A percentile compares a stretch with the other conserved stretches of the same genome.
These are phyloP conservation scores for Omphaloscelis lunosa DNA, from an alignment of 2,888 invertebrate species.

Conservation along the genomic window DNA sequence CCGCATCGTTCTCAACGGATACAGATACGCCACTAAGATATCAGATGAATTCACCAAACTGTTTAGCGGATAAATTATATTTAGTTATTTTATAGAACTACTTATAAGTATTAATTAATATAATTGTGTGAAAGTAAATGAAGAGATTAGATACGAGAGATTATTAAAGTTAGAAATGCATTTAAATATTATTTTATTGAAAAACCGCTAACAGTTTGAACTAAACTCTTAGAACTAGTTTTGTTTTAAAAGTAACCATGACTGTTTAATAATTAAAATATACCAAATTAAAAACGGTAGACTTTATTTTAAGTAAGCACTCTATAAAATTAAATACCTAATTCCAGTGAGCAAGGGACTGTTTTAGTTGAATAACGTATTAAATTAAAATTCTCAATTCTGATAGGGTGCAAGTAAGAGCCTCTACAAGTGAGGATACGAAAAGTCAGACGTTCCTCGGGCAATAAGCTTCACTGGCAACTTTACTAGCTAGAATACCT, in stretches of 20 bases:
- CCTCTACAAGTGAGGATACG: not conserved
- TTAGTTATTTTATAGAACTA: not conserved
- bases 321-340: too few species aligned
- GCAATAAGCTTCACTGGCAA: not conserved
- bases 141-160: not conserved
- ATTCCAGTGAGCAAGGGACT: not conserved
- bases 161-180: not conserved
- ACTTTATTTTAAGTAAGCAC: not conserved
- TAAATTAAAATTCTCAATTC: not conserved
- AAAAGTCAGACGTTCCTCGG: not conserved
- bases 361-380: not conserved
- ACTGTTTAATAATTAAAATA: not conserved
- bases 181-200: not conserved
- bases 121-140: too few species aligned
- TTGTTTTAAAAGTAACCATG: not conserved
- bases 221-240: not conserved
- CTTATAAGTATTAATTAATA: too few species aligned
- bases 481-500: too few species aligned
- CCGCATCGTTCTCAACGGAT: constrained; percentile 72
- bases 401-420: not conserved
- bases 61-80: constrained; percentile 65
- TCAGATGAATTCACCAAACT: constrained; percentile 76
- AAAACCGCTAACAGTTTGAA: not conserved
- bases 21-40: constrained; percentile 75
- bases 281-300: not conserved